Evolutionary conservation across 2,797 vertebrate genomes (phyloP).

Genomic region (Harpagifer antarcticus): DNA sequence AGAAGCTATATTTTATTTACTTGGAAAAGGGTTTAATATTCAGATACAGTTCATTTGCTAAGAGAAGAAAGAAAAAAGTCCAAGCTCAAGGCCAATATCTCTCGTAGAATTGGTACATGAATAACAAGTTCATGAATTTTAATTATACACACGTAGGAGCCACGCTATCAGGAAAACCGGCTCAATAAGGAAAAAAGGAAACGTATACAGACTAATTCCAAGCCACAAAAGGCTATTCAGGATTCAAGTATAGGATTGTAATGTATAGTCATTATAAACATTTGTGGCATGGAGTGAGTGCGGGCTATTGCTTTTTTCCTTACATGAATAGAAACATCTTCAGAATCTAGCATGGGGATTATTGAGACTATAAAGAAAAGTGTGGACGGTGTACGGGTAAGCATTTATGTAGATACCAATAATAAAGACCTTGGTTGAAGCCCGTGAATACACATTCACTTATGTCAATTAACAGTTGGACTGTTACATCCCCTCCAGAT

Average conservation of each 20-base stretch:
- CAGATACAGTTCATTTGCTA: neutral
- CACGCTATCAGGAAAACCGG: no score
- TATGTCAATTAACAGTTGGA: conserved; percentile 41
- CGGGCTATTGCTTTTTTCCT: no score
- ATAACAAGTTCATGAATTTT: neutral
- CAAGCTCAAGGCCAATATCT: conserved; percentile 4
- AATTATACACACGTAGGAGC: no score
- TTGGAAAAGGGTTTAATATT: neutral
- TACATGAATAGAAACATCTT: neutral
- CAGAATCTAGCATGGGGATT: neutral
- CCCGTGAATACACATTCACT: conserved; percentile 14
- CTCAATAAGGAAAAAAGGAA: no score
- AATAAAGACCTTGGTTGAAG: conserved; percentile 25
- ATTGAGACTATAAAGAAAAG: neutral
- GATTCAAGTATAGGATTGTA: no score
- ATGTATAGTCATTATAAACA: no score
- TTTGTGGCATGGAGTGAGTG: no score
- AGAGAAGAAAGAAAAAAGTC: neutral
- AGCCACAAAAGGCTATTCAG: no score
- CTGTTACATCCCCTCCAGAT: conserved; percentile 21
- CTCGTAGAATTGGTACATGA: neutral
- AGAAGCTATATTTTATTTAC: no score
- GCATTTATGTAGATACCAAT: conserved; percentile 19
- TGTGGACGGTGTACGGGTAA: no score
- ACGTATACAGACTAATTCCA: no score